Conservation (phyloP, 2,888 invertebrate species). For the Hybos culiciformis region DNA sequence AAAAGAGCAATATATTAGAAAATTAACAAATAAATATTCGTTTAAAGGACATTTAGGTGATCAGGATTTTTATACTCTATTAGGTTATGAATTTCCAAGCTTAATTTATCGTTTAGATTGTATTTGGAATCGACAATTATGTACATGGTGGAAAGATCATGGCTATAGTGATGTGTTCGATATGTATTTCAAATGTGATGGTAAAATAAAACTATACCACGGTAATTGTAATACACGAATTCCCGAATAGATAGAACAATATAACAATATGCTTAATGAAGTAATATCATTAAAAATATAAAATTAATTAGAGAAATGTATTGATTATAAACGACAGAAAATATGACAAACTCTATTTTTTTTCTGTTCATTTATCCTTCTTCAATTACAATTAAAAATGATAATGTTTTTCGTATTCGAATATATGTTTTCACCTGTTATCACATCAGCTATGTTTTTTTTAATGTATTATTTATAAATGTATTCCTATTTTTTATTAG, state of each 20-base stretch:
- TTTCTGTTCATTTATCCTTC: no score
- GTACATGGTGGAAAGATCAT: constrained; percentile 66
- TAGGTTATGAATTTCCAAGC: constrained; percentile 54
- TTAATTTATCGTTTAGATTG: constrained; percentile 61
- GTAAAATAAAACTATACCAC: constrained; percentile 52
- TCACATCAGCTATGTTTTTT: no score
- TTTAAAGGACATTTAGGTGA: constrained; percentile 67
- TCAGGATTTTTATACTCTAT: constrained; percentile 65
- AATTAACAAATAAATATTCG: constrained; percentile 45
- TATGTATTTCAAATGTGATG: constrained; percentile 53
- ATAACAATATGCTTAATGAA: neutral
- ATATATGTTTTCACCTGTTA: no score
- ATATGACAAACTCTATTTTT: no score
- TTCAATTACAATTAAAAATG: no score
- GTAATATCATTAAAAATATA: neutral
- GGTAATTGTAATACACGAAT: constrained; percentile 63
- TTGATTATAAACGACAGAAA: no score
- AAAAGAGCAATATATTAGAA: constrained; percentile 39
- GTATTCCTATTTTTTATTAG: no score
- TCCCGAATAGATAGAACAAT: constrained; percentile 32
- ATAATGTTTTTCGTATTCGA: no score
- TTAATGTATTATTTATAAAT: no score
- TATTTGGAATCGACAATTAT: constrained; percentile 67
- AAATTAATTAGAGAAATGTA: neutral
- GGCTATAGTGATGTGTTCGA: constrained; percentile 60